These are phyloP conservation scores for Dendrolimus pini DNA, from an alignment of 2,888 invertebrate genomes.

Conservation along the genomic window DNA sequence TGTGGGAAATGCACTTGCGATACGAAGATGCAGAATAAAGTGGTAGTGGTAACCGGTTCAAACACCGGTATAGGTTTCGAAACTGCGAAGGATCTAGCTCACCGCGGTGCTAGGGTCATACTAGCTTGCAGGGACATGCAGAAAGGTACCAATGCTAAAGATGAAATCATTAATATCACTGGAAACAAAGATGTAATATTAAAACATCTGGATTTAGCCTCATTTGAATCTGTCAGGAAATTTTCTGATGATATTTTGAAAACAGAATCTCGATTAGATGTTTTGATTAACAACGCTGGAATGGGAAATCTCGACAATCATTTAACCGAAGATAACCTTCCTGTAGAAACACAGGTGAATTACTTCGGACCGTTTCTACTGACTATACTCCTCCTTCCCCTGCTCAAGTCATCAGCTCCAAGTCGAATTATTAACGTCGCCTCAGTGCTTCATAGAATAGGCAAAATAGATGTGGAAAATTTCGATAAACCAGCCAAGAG, in stretches of 20 bases:
- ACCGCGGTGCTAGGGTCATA: slow-evolving; percentile 68
- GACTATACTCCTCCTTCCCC: slow-evolving; percentile 87
- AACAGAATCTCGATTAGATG: slow-evolving; percentile 81
- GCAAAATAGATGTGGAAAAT: slow-evolving; percentile 80
- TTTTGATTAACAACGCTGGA: slow-evolving; percentile 91
- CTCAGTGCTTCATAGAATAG: slow-evolving; percentile 81
- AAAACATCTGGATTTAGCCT: slow-evolving; percentile 83
- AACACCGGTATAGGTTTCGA: slow-evolving; percentile 47
- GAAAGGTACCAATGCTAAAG: slow-evolving; percentile 47
- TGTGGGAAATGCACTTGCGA: slow-evolving; percentile 23
- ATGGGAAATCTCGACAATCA: slow-evolving; percentile 79
- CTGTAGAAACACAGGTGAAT: slow-evolving; percentile 91
- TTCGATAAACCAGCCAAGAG: slow-evolving; percentile 79
- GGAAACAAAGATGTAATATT: slow-evolving; percentile 80
- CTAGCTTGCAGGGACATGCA: slow-evolving; percentile 65
- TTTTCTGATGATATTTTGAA: slow-evolving; percentile 85
- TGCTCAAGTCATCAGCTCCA: slow-evolving; percentile 81
- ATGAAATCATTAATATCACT: slow-evolving; percentile 78
- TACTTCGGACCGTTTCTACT: slow-evolving; percentile 93
- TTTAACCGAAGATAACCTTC: slow-evolving; percentile 86
- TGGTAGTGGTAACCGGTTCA: slow-evolving; percentile 47
- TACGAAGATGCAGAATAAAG: slow-evolving; percentile 27
- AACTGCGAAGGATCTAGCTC: slow-evolving; percentile 49
- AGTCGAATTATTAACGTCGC: slow-evolving; percentile 86
- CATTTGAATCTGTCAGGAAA: slow-evolving; percentile 82